These are phyloP conservation scores for Volucella zonaria DNA, from an alignment of 2,888 invertebrate species.

Conservation along the genomic window DNA sequence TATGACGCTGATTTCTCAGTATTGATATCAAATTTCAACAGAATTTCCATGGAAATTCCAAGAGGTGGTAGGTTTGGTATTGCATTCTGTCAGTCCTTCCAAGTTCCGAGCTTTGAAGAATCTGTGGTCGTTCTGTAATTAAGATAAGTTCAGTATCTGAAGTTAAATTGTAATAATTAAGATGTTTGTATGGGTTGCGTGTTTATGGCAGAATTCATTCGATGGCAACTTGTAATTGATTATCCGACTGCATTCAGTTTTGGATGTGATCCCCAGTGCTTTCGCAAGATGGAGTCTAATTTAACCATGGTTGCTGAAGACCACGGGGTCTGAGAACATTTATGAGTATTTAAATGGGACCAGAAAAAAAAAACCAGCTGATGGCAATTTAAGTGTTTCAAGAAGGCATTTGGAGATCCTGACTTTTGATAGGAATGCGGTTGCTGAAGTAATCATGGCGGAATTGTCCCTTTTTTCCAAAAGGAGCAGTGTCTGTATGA, in stretches of 20 bases:
- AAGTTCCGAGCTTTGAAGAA: not conserved
- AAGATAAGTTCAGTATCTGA: constrained; percentile 23
- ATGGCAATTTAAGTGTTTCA: too few species aligned
- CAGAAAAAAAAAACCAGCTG: too few species aligned
- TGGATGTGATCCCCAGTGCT: not conserved
- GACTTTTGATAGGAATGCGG: too few species aligned
- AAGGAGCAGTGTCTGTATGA: too few species aligned
- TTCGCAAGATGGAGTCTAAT: constrained; percentile 3
- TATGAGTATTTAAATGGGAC: too few species aligned
- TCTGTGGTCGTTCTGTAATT: not conserved
- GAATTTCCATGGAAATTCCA: not conserved
- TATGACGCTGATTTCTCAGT: constrained; percentile 1
- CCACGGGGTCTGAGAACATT: constrained; percentile 1
- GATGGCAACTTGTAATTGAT: constrained; percentile 27
- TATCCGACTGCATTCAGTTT: not conserved
- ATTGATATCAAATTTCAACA: constrained; percentile 19
- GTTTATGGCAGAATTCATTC: not conserved
- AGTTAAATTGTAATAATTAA: constrained; percentile 38
- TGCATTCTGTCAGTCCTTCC: not conserved
- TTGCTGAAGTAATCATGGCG: too few species aligned
- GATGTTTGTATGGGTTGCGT: not conserved
- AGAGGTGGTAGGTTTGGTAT: constrained; percentile 4
- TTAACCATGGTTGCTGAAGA: not conserved
- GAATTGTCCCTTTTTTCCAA: too few species aligned
- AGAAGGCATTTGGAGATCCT: too few species aligned